Conservation (phyloP, 2,888 invertebrate genomes). For the Limulus polyphemus region DNA sequence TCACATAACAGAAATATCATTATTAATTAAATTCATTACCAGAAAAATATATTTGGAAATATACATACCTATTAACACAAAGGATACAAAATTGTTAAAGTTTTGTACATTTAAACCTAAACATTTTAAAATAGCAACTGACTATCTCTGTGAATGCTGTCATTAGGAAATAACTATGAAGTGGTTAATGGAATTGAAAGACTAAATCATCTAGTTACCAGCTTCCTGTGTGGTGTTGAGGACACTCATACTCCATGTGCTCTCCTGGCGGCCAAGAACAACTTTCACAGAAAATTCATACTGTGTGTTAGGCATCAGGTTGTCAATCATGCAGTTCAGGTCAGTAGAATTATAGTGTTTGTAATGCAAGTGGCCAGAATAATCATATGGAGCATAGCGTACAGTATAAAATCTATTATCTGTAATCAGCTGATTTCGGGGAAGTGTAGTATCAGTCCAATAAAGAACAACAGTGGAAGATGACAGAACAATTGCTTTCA, state of each 20-base stretch:
- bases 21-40: too few relatives aligned
- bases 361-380: slow-evolving; percentile 47
- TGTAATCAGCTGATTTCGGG: slow-evolving; percentile 66
- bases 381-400: slow-evolving; percentile 52
- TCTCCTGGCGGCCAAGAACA: slow-evolving; percentile 57
- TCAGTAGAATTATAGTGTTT: slow-evolving; percentile 76
- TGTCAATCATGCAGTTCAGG: slow-evolving; percentile 78
- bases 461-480: slow-evolving; percentile 79
- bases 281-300: slow-evolving; percentile 88
- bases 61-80: too few relatives aligned
- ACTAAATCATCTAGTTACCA: slow-evolving; percentile 28
- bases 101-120: too few relatives aligned
- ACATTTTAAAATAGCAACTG: too few relatives aligned
- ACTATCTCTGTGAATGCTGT: too few relatives aligned
- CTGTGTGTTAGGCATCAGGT: slow-evolving; percentile 69
- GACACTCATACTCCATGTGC: slow-evolving; percentile 91
- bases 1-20: too few relatives aligned
- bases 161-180: too few relatives aligned
- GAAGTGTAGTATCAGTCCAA: slow-evolving; percentile 80
- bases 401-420: slow-evolving; percentile 80
- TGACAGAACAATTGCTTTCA: slow-evolving; percentile 80
- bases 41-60: too few relatives aligned
- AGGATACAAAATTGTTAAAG: too few relatives aligned
- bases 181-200: too few relatives aligned
- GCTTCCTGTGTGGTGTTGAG: slow-evolving; percentile 73